A percentile compares a stretch with the other conserved stretches of the same genome.
Evolutionary conservation across 2,797 vertebrate species (phyloP).

Genomic region (Syngnathus acus): DNA sequence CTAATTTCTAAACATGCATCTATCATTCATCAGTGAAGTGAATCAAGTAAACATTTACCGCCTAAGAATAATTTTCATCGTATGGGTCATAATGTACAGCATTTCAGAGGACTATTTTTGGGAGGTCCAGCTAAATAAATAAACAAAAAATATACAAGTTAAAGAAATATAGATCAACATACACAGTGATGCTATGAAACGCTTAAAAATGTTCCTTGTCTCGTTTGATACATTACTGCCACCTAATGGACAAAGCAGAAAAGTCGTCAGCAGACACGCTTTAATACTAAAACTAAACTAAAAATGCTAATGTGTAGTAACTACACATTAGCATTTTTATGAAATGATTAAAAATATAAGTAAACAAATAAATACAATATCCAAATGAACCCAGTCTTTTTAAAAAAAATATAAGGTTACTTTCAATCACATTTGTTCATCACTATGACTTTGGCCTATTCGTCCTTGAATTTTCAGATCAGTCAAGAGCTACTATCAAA

Average conservation of each 20-base stretch:
- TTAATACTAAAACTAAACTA: too few relatives aligned
- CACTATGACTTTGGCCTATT: background rate
- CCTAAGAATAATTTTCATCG: too few relatives aligned
- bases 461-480: background rate
- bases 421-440: background rate
- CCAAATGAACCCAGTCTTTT: background rate
- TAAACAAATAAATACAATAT: background rate
- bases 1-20: too few relatives aligned
- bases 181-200: too few relatives aligned
- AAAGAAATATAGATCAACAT: too few relatives aligned
- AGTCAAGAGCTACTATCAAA: background rate
- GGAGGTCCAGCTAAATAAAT: too few relatives aligned
- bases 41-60: too few relatives aligned
- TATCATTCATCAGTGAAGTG: too few relatives aligned
- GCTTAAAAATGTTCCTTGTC: background rate
- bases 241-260: constrained; percentile 29
- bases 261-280: background rate
- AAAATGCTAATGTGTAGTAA: too few relatives aligned
- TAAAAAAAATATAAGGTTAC: background rate
- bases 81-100: too few relatives aligned
- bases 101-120: too few relatives aligned
- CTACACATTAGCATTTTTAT: background rate
- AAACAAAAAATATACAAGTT: too few relatives aligned
- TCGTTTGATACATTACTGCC: constrained; percentile 19
- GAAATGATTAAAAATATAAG: background rate